Evolutionary conservation across 2,888 invertebrate species (phyloP).

Genomic region (Drosophila kambysellisi): DNA sequence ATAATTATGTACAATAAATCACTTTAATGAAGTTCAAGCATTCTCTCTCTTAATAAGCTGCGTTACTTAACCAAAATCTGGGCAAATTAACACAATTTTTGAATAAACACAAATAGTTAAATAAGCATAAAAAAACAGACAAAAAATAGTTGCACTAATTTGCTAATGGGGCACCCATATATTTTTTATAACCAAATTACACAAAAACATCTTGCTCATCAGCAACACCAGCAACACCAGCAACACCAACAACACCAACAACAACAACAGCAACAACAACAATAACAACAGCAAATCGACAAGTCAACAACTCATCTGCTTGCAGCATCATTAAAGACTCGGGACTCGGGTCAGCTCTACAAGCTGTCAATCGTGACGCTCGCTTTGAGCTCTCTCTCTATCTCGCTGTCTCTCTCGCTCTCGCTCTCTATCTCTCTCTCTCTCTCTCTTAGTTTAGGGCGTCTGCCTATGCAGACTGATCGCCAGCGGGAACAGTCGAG

Average conservation of each 20-base stretch:
- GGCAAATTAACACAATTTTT: constrained; percentile 33
- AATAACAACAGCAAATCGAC: constrained; percentile 21
- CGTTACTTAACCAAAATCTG: constrained; percentile 16
- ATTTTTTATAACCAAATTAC: constrained; percentile 64
- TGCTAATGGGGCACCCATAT: constrained; percentile 66
- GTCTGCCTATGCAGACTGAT: constrained; percentile 50
- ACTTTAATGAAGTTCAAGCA: background rate
- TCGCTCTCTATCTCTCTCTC: constrained; percentile 9
- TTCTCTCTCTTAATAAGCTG: too few relatives aligned
- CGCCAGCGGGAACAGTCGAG: constrained; percentile 4
- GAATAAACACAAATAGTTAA: constrained; percentile 10
- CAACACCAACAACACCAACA: background rate
- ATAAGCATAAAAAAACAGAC: constrained; percentile 29
- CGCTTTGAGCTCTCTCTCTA: constrained; percentile 9
- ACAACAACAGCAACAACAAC: constrained; percentile 19
- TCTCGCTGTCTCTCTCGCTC: background rate
- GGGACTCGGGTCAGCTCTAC: constrained; percentile 26
- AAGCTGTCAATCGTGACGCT: constrained; percentile 36
- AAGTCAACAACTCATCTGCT: constrained; percentile 29
- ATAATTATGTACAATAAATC: background rate
- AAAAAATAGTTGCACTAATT: constrained; percentile 70
- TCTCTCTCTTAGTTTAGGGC: constrained; percentile 25
- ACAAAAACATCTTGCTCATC: constrained; percentile 64
- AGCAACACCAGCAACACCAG: constrained; percentile 1
- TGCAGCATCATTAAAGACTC: constrained; percentile 58